Conservation (phyloP, 2,113 vertebrate genomes). For the Miniopterus natalensis region DNA sequence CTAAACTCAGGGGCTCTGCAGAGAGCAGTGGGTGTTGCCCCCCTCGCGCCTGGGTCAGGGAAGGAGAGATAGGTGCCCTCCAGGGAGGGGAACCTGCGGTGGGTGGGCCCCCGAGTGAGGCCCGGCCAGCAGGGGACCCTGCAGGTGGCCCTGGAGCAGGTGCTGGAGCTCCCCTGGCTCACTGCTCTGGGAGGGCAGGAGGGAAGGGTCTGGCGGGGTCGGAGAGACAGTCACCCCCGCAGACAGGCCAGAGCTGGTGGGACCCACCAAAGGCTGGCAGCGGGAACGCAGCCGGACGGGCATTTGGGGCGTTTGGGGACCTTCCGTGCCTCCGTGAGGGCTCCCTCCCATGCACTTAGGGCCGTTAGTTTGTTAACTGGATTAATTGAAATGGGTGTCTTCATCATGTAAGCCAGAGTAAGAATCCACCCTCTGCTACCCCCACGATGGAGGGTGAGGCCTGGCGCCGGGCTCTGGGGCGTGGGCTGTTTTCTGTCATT, state of each 20-base stretch:
- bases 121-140: rapidly evolving
- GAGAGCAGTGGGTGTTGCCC: rapidly evolving
- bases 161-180: rapidly evolving
- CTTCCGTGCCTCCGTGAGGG: rapidly evolving
- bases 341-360: not conserved
- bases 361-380: not conserved
- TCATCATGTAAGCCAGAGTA: not conserved
- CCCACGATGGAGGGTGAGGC: rapidly evolving
- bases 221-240: not conserved
- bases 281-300: rapidly evolving
- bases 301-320: not conserved
- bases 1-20: rapidly evolving
- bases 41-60: rapidly evolving
- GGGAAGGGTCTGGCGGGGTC: not conserved
- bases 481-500: not conserved
- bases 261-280: not conserved
- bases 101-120: not conserved
- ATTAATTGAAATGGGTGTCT: not conserved
- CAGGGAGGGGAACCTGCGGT: not conserved
- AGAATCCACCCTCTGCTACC: rapidly evolving
- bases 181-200: too few species aligned
- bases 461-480: too few species aligned
- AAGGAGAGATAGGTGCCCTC: rapidly evolving
- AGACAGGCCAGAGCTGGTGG: not conserved
- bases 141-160: not conserved